Base-by-base conservation (phyloP, 2,797 vertebrate genomes). In the Rhabdomys pumilio region DNA sequence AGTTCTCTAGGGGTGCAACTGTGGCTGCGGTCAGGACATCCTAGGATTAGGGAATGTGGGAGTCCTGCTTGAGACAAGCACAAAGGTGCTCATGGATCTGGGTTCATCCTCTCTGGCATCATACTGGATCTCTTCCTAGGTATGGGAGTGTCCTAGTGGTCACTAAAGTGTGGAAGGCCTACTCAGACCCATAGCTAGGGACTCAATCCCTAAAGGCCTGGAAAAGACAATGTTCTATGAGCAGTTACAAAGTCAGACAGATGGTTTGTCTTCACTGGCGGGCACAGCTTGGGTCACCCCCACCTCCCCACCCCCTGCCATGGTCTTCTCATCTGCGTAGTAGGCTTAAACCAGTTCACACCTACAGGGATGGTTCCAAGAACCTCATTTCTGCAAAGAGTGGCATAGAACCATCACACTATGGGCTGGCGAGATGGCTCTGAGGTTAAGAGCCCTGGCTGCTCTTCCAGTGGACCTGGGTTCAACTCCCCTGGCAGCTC, bases 261-360 rank as follows among this genome's bases (percentile, higher is more conserved):
- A 57, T 44, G 1, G 2, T 4, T 2, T 1, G 50, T 50, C 19
- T 31, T n/a, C 80, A 7, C 4, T 1, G 0, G 0, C 0, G 26
- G 38, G 47, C 17, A 19, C 24, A 22, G 76, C 55, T 0, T 59
- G 38, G 63, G 86, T 91, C 5, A 3, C 20, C 0, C 11, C 12
- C 65, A 2, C 8, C 22, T 2, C 22, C 0, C 61, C 61, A 0
- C 10, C 65, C 4, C 0, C 0, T 0, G 10, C 29, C 20, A 6
- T 17, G 0, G 17, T 12, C 73, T 47, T 84, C 12, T 29, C 15
- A 0, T 41, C 72, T 10, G 65, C 22, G 3, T 9, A 2, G 10
- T 1, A 0, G 0, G 38, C 20, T 53, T 41, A 7, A 0, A 41
- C 57, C 26, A 0, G 75, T 44, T 6, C 67, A 53, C 0, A 2